Base-by-base conservation (phyloP, 2,888 invertebrate genomes). In the Meganola albula region DNA sequence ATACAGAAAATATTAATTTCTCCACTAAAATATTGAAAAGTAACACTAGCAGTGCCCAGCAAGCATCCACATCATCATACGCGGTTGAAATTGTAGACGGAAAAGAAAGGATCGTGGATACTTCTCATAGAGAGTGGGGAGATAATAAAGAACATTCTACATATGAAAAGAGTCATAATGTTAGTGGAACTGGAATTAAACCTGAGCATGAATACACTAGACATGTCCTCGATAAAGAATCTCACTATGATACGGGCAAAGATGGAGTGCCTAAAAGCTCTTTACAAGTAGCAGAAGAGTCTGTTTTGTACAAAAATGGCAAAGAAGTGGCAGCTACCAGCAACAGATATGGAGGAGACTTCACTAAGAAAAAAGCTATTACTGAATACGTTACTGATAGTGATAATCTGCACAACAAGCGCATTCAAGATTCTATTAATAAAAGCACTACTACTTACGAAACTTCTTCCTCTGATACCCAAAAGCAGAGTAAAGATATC, bases 51-150 rank as follows among this genome's bases (percentile, higher is more conserved):
- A 88, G 89, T 34, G 83, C 85, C 27, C 82, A 89, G 30, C 88
- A 90, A 70, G 89, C 88, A 32, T 88, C 90, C 9, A 87, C 88
- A 4, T 88, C 89, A 4, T 90, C 90, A 26, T 91, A 91, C 52
- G 88, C 86, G 2, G 82, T 91, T 36, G 90, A 91, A 76, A 79
- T 90, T 27, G 82, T 90, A 16, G 88, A 90, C 58, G 90, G 90
- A 2, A 88, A 89, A 59, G 88, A 90, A 66, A 72, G 79, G 38
- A 72, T 90, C 20, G 76, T 90, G 7, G 90, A 90, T 40, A 83
- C 85, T 45, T 83, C 88, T 43, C 88, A 88, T 31, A 85, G 89
- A 55, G 90, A 90, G 69, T 85, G 88, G 70, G 88, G 88, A 26
- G 86, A 86, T 37, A 87, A 74, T 53, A 77, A 87, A 51, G 82